Base-by-base conservation (phyloP, 2,797 vertebrate species). In the Catostomus latipinnis region DNA sequence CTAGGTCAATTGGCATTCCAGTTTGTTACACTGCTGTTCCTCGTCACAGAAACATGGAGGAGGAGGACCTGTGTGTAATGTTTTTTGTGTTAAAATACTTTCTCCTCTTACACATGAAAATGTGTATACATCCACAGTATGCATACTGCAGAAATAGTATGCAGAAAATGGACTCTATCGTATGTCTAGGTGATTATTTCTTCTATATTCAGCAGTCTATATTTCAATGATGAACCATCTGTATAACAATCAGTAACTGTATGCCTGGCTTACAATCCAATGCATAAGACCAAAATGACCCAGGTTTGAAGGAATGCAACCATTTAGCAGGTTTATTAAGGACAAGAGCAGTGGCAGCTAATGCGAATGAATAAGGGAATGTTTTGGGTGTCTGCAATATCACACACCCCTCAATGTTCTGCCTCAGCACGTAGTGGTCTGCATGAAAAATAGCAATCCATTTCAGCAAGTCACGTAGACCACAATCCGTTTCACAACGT, bases 271-370 rank as follows among this genome's bases (percentile, higher is more conserved):
- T n/a, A 10, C 56, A 10, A 43, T 9, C 5, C 53, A 34, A 34
- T 76, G 8, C 22, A 63, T 22, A 63, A 18, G 34, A 63, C 58
- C 50, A 54, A 78, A 78, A 83, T 65, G 80, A 83, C 68, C 61
- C 85, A 84, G 89, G 87, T 87, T 87, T 83, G 84, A 84, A 69
- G 18, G 71, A 78, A 58, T 34, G 14, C 53, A 56, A 74, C 58
- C 66, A 16, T 75, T 12, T 52, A 80, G 56, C 57, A 69, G 67
- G 78, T 13, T 49, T n/a, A 74, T 83, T 70, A 86, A 88, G 54
- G 46, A 76, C 56, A 48, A 8, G 53, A 73, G 48, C 61, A 56
- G 52, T 66, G 73, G 65, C 76, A 50, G 63, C 63, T 83, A 81
- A 85, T 80, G 61, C 63, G 71, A 85, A 78, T 63, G 54, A 71